phyloP scores from a whole-genome alignment of 2,113 vertebrate species.

The Opisthocomus hoazin region DNA sequence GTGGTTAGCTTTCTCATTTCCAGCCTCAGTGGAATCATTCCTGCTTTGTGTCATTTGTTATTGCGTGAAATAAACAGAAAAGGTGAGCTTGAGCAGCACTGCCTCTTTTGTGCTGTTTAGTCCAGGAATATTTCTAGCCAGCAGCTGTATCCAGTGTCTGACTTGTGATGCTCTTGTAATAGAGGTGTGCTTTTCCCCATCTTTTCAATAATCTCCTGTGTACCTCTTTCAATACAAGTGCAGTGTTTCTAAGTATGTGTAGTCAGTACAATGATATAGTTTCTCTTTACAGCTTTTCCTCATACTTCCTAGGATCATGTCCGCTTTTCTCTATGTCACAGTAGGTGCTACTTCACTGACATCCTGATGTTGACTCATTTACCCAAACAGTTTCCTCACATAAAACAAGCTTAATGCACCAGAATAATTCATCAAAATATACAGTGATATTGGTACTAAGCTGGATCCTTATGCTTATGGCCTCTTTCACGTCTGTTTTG shows the following conservation, averaged over 20 bases:
- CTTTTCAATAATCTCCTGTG: background rate
- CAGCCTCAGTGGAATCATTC: background rate
- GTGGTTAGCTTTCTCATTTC: background rate
- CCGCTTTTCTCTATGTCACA: background rate
- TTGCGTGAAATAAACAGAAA: background rate
- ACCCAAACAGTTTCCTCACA: background rate
- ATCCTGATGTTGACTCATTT: background rate
- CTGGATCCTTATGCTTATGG: background rate
- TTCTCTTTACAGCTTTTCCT: background rate
- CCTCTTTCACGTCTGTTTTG: background rate
- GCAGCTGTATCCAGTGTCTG: fast-evolving
- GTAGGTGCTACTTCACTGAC: background rate
- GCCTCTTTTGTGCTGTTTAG: background rate
- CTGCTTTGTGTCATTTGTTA: background rate
- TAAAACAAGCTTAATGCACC: background rate
- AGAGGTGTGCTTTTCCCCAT: background rate
- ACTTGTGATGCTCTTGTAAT: fast-evolving
- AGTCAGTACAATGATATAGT: background rate
- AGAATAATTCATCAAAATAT: background rate
- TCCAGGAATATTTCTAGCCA: background rate
- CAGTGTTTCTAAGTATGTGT: background rate
- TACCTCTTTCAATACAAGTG: background rate
- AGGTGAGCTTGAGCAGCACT: background rate
- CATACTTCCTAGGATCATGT: background rate
- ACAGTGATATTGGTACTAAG: fast-evolving